phyloP scores from a whole-genome alignment of 2,888 invertebrate genomes.

The Choreutis nemorana region DNA sequence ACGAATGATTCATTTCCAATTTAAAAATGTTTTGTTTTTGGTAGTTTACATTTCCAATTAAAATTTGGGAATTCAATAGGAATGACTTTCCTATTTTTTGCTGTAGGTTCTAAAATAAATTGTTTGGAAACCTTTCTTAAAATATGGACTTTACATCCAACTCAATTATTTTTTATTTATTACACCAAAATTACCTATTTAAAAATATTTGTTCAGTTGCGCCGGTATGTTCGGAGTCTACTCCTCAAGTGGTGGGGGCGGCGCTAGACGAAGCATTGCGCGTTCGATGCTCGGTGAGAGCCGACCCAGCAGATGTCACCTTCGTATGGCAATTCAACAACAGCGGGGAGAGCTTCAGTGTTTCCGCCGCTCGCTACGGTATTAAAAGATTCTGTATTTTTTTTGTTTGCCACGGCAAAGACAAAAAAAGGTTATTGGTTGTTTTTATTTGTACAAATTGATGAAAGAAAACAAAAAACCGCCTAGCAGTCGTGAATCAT shows the following conservation, averaged over 20 bases:
- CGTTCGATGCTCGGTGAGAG: slow-evolving; percentile 84
- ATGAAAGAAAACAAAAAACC: too few relatives aligned
- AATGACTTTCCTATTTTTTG: too few relatives aligned
- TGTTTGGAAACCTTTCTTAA: too few relatives aligned
- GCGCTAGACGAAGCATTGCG: slow-evolving; percentile 84
- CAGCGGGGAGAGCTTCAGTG: slow-evolving; percentile 86
- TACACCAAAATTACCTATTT: slow-evolving; percentile 29
- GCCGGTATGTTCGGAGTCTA: slow-evolving; percentile 79
- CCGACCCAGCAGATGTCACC: slow-evolving; percentile 84
- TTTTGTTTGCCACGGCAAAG: background rate
- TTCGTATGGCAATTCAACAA: slow-evolving; percentile 93
- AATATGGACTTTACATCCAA: too few relatives aligned
- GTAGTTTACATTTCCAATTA: too few relatives aligned
- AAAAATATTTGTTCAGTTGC: slow-evolving; percentile 69
- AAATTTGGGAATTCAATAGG: too few relatives aligned
- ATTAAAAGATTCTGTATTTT: slow-evolving; percentile 3
- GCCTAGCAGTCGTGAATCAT: too few relatives aligned
- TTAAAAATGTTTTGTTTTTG: too few relatives aligned
- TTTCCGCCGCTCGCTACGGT: slow-evolving; percentile 73
- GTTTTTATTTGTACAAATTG: background rate
- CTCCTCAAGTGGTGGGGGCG: slow-evolving; percentile 83
- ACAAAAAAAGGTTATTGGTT: background rate
- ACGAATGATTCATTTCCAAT: too few relatives aligned
- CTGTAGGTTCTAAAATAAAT: too few relatives aligned
- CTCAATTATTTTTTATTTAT: too few relatives aligned